phyloP scores from a whole-genome alignment of 2,113 vertebrate species.

The Lagopus muta region DNA sequence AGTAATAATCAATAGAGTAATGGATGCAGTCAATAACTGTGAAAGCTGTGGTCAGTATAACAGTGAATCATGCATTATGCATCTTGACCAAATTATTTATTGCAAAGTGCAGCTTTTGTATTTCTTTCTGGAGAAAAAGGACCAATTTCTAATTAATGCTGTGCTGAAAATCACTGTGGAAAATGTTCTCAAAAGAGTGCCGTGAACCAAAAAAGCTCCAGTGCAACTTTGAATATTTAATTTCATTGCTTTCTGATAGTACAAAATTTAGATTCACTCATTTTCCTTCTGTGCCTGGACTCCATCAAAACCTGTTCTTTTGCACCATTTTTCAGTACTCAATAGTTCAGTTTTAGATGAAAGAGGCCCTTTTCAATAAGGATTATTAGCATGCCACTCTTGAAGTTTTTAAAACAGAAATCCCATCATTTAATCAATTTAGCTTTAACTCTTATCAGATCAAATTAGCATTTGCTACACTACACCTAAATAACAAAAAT shows the following conservation, averaged over 20 bases:
- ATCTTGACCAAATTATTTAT: conserved; percentile 34
- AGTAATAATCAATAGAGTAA: neutral
- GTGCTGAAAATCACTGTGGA: neutral
- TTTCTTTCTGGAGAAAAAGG: neutral
- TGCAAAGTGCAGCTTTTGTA: neutral
- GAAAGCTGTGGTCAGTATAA: neutral
- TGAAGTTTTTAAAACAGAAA: conserved; percentile 41
- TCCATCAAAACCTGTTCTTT: conserved; percentile 6
- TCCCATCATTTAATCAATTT: conserved; percentile 28
- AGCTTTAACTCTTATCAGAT: conserved; percentile 25
- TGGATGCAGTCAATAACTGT: neutral
- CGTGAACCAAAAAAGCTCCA: neutral
- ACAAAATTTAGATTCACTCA: neutral
- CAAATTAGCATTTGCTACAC: conserved; percentile 58
- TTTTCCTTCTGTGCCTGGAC: neutral
- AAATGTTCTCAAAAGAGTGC: neutral
- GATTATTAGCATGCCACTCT: conserved; percentile 19
- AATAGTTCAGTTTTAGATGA: conserved; percentile 10
- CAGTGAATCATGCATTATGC: neutral
- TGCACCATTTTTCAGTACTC: neutral
- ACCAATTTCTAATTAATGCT: neutral
- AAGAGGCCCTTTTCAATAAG: conserved; percentile 16
- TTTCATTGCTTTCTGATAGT: neutral
- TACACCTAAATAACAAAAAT: conserved; percentile 40
- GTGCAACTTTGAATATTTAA: conserved; percentile 33